Evolutionary conservation across 2,888 invertebrate species (phyloP).

Genomic region (Unio delphinus): DNA sequence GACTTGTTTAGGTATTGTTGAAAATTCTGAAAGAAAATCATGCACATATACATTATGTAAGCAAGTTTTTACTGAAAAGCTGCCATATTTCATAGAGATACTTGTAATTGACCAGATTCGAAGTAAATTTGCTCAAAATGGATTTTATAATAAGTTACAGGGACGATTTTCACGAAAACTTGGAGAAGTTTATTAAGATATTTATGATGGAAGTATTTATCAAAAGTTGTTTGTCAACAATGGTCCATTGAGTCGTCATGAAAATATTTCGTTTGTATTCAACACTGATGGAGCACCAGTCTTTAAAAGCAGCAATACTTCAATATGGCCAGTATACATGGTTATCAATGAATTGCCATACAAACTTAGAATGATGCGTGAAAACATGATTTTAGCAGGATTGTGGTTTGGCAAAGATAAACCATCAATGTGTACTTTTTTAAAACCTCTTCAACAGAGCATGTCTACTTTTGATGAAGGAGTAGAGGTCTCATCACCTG

Average conservation of each 20-base stretch:
- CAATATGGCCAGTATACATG: conserved; percentile 16
- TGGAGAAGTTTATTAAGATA: conserved; percentile 9
- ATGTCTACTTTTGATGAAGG: conserved; percentile 1
- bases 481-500: conserved; percentile 2
- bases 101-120: conserved; percentile 7
- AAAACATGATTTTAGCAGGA: conserved; percentile 15
- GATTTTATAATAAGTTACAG: conserved; percentile 9
- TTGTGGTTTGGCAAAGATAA: conserved; percentile 9
- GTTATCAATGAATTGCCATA: conserved; percentile 22
- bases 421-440: conserved; percentile 2
- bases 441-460: conserved; percentile 7
- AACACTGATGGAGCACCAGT: conserved; percentile 21
- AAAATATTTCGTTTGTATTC: neutral
- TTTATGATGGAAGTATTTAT: conserved; percentile 7
- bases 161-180: conserved; percentile 5
- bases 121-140: conserved; percentile 11
- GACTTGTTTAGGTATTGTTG: conserved; percentile 4
- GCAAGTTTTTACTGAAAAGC: neutral
- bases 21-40: neutral
- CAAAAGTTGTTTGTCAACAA: too few species aligned
- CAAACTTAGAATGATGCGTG: conserved; percentile 12
- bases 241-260: too few species aligned
- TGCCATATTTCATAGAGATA: conserved; percentile 12
- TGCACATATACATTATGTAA: conserved; percentile 3
- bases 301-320: conserved; percentile 12